A percentile compares a stretch with the other conserved stretches of the same genome.
Evolutionary conservation across 2,888 invertebrate species (phyloP).

Genomic region (Leptinotarsa tumamoca): DNA sequence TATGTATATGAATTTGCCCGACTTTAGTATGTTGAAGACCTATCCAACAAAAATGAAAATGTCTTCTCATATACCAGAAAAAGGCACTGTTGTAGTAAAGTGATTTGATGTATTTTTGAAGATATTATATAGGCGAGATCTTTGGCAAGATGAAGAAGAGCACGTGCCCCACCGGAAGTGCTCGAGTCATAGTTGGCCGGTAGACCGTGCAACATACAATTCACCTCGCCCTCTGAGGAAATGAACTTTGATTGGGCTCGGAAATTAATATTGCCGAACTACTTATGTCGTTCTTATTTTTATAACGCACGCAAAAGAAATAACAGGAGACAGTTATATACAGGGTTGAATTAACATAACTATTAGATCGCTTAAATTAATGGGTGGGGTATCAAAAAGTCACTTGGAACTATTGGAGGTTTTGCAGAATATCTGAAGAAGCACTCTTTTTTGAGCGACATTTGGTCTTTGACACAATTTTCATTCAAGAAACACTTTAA

Average conservation of each 20-base stretch:
- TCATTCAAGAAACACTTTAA: no score
- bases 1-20: no score
- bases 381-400: no score
- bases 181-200: constrained; percentile 63
- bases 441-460: no score
- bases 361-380: no score
- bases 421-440: no score
- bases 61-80: neutral
- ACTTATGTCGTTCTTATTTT: constrained; percentile 45
- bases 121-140: constrained; percentile 49
- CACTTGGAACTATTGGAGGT: no score
- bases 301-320: constrained; percentile 33
- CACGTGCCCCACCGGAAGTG: constrained; percentile 65
- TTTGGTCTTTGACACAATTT: no score
- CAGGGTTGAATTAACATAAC: neutral
- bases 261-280: constrained; percentile 60
- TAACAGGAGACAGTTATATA: neutral
- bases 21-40: no score
- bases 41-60: neutral
- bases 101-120: constrained; percentile 40
- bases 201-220: constrained; percentile 61
- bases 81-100: constrained; percentile 34
- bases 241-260: constrained; percentile 64
- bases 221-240: constrained; percentile 62
- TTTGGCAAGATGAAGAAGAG: constrained; percentile 57